These are phyloP conservation scores for Heteromyza rotundicornis DNA, from an alignment of 2,888 invertebrate species.

Conservation along the genomic window DNA sequence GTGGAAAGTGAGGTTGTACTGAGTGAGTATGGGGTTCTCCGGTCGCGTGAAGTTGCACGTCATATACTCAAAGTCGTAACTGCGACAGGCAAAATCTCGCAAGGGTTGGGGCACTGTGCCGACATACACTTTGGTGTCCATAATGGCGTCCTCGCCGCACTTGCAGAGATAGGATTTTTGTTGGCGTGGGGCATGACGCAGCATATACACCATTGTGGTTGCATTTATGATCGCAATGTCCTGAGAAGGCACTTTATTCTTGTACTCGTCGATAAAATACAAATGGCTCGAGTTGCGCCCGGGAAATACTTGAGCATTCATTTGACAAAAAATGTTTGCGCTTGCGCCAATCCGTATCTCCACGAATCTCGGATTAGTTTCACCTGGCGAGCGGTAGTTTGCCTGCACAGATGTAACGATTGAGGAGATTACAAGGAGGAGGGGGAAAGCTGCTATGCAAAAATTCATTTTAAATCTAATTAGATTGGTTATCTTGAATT, in stretches of 20 bases:
- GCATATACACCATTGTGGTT: slow-evolving; percentile 46
- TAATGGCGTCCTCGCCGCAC: slow-evolving; percentile 49
- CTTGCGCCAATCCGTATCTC: slow-evolving; percentile 47
- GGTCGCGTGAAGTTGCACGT: slow-evolving; percentile 71
- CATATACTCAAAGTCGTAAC: slow-evolving; percentile 75
- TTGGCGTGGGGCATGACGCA: slow-evolving; percentile 43
- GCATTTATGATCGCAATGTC: slow-evolving; percentile 33
- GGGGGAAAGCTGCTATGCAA: too few species aligned
- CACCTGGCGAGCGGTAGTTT: too few species aligned
- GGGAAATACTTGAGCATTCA: slow-evolving; percentile 36
- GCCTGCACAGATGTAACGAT: too few species aligned
- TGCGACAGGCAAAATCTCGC: slow-evolving; percentile 74
- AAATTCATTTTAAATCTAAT: too few species aligned
- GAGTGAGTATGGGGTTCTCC: not conserved
- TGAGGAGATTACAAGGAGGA: too few species aligned
- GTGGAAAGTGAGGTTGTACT: not conserved
- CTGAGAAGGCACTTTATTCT: slow-evolving; percentile 14
- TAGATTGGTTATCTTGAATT: too few species aligned
- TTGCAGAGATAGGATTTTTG: slow-evolving; percentile 46
- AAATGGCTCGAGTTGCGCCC: slow-evolving; percentile 41
- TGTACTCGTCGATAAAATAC: slow-evolving; percentile 39
- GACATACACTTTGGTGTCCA: slow-evolving; percentile 43
- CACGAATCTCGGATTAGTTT: slow-evolving; percentile 16
- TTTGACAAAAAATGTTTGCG: slow-evolving; percentile 52
- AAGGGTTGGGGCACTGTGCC: slow-evolving; percentile 70